phyloP scores from a whole-genome alignment of 1,140 invertebrate species.

The Ooceraea biroi region DNA sequence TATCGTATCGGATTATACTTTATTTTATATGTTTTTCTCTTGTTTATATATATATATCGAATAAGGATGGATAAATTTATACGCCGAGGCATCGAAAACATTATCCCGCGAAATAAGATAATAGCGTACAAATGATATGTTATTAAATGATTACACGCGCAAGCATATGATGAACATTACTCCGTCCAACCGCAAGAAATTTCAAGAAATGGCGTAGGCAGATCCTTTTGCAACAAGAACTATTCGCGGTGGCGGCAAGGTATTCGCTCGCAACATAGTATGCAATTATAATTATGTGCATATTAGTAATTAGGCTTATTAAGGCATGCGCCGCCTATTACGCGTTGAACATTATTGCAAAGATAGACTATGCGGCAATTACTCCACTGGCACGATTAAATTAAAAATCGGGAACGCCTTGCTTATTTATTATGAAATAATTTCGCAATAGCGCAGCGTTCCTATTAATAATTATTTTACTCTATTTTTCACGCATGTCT shows the following conservation, averaged over 20 bases:
- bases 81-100: conserved; percentile 8
- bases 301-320: conserved; percentile 39
- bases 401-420: conserved; percentile 9
- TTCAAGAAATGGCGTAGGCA: conserved; percentile 11
- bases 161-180: neutral
- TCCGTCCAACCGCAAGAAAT: conserved; percentile 6
- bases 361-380: conserved; percentile 3
- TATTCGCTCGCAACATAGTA: neutral
- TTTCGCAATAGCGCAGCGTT: neutral
- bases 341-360: neutral
- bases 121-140: conserved; percentile 28
- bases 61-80: neutral
- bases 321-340: conserved; percentile 12
- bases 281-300: conserved; percentile 36
- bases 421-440: neutral
- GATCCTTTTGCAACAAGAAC: neutral
- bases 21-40: neutral
- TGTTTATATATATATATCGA: too few relatives aligned
- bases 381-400: neutral
- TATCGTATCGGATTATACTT: conserved; percentile 11
- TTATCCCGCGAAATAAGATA: conserved; percentile 24
- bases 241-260: neutral
- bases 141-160: conserved; percentile 28
- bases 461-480: conserved; percentile 19
- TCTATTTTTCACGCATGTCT: neutral